Conservation (phyloP, 2,797 vertebrate species). For the Pseudotriccus pelzelni region DNA sequence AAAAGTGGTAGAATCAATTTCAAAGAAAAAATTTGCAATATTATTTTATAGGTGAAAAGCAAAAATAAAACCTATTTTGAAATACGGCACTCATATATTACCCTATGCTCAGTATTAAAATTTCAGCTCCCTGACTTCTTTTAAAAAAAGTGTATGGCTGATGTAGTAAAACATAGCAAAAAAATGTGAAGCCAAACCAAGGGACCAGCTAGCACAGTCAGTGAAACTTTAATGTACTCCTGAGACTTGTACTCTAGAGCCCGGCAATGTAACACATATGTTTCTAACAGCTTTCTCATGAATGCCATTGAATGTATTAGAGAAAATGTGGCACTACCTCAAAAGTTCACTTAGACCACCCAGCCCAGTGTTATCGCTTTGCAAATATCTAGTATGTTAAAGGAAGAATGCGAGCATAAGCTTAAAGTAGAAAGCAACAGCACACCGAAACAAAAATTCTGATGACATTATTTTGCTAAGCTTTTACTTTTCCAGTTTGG, state of each 20-base stretch:
- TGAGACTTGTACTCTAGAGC: background rate
- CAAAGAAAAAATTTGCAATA: background rate
- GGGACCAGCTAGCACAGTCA: background rate
- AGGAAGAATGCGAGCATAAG: background rate
- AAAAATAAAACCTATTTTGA: background rate
- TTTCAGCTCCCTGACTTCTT: background rate
- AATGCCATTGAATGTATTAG: background rate
- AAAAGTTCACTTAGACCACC: background rate
- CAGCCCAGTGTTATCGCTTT: background rate
- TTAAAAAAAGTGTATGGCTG: background rate
- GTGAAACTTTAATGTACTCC: background rate
- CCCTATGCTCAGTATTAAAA: background rate
- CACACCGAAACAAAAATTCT: background rate
- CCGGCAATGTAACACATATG: fast-evolving
- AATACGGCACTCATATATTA: background rate
- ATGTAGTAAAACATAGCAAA: background rate
- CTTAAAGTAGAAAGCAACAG: background rate
- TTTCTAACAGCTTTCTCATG: background rate
- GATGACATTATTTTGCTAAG: background rate
- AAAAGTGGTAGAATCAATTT: background rate
- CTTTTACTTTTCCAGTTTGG: background rate
- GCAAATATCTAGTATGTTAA: background rate
- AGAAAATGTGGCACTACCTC: background rate
- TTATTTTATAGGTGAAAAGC: background rate
- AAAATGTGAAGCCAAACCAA: background rate